phyloP scores from a whole-genome alignment of 2,797 vertebrate genomes.

The Cyprinella venusta region DNA sequence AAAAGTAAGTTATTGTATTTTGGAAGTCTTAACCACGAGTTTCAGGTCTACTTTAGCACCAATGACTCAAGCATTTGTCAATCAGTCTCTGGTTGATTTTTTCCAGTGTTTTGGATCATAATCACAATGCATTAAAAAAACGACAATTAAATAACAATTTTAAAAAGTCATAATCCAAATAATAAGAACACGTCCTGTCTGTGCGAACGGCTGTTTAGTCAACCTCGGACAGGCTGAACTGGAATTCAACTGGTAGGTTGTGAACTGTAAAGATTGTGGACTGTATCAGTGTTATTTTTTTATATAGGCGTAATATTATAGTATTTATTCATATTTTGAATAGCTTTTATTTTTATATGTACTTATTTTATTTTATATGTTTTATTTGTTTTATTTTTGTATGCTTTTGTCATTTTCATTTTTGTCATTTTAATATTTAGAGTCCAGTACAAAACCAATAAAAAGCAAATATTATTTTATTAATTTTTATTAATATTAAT shows the following conservation, averaged over 20 bases:
- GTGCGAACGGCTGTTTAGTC: background rate
- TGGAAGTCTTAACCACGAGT: background rate
- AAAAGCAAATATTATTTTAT: background rate
- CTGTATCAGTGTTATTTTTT: slow-evolving; percentile 10
- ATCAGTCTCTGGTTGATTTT: background rate
- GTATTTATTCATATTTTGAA: background rate
- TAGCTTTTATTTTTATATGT: background rate
- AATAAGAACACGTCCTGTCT: background rate
- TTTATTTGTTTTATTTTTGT: background rate
- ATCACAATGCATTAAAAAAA: background rate
- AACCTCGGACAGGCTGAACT: background rate
- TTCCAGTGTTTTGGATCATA: background rate
- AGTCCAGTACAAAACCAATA: background rate
- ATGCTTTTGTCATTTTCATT: background rate
- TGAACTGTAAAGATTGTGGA: background rate
- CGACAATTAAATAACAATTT: too few species aligned
- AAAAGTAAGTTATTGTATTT: slow-evolving; percentile 3
- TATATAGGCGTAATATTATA: background rate
- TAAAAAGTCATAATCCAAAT: background rate
- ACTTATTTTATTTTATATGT: background rate
- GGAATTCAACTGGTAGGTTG: background rate
- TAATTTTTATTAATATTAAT: too few species aligned
- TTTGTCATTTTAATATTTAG: background rate
- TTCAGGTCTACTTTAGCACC: background rate
- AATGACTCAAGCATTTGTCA: background rate